Evolutionary conservation across 2,888 invertebrate genomes (phyloP), one percentile per base, ranked within the genome.

Genomic region (Catocala nupta): DNA sequence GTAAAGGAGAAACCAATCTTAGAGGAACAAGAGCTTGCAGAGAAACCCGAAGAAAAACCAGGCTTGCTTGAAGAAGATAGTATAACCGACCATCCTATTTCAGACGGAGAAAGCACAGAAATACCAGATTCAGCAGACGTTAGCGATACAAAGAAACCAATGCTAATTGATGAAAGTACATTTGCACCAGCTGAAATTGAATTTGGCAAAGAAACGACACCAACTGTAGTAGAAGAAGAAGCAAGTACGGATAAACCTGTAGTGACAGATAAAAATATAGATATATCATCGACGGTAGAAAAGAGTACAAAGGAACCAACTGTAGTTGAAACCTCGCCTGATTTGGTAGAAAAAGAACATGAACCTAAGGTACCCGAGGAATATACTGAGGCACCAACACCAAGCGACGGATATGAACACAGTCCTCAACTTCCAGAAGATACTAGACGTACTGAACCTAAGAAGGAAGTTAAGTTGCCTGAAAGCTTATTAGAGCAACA

Each of bases 401-500:
- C 47, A 16, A 47, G 1, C 4, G 47, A 16, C 5, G 16, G 7
- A 47, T 16, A 13, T 8, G 47, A 47, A 47, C 1, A 16, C 9
- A 4, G 1, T 9, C 47, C 59, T 8, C 59, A 55, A 59, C 51
- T 11, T 16, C 12, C 65, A n/a, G 52, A 54, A 42, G 59, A 8
- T 34, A 61, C 64, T 5, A 49, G 56, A n/a, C 47, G 7, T 11
- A 56, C 55, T 39, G 51, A 60, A 59, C 5, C 65, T 33, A 53
- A 57, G 10, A 59, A 59, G 25, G 65, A 68, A 55, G 9, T 13
- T 0, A 54, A 54, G 47, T 16, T 36, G 25, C 59, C 75, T 39
- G 73, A 60, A 65, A 59, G 13, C 12, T 42, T 8, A 47, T 16
- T 36, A 12, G 52, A 66, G 5, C 54, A 70, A 6, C 34, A 56